A percentile compares a stretch with the other conserved stretches of the same genome.
Evolutionary conservation across 1,140 invertebrate genomes (phyloP).

Genomic region (Callitettix versicolor): DNA sequence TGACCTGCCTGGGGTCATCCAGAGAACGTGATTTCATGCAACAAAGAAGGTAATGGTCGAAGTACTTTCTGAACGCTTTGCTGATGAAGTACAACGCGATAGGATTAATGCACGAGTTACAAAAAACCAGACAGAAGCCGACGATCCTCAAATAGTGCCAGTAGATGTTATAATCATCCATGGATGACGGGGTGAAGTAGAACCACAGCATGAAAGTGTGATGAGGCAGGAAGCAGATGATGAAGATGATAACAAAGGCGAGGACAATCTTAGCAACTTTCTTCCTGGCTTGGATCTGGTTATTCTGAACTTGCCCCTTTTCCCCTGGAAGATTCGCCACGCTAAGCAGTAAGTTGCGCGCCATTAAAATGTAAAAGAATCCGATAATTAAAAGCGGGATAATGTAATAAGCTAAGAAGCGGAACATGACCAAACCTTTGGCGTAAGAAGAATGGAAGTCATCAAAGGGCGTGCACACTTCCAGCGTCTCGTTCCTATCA

Average conservation of each 20-base stretch:
- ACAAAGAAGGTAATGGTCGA: constrained; percentile 74
- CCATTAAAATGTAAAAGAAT: constrained; percentile 81
- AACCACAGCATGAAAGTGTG: constrained; percentile 82
- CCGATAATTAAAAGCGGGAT: constrained; percentile 75
- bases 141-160: constrained; percentile 76
- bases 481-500: constrained; percentile 44
- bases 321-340: constrained; percentile 72
- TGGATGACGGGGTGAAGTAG: constrained; percentile 59
- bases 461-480: constrained; percentile 52
- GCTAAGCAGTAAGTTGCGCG: constrained; percentile 66
- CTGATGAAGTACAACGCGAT: constrained; percentile 87
- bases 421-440: constrained; percentile 41
- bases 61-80: constrained; percentile 80
- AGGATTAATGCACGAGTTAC: constrained; percentile 89
- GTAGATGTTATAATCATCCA: constrained; percentile 63
- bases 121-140: constrained; percentile 77
- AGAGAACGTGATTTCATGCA: no score
- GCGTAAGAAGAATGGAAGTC: constrained; percentile 39
- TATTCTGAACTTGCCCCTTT: constrained; percentile 43
- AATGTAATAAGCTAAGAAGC: constrained; percentile 69
- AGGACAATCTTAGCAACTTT: constrained; percentile 87
- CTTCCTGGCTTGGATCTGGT: constrained; percentile 41
- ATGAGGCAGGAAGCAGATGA: constrained; percentile 80
- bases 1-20: no score
- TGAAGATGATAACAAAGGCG: constrained; percentile 88